A percentile compares a stretch with the other conserved stretches of the same genome.
These are phyloP conservation scores for Opisthograptis luteolata DNA, from an alignment of 2,888 invertebrate species.

Conservation along the genomic window DNA sequence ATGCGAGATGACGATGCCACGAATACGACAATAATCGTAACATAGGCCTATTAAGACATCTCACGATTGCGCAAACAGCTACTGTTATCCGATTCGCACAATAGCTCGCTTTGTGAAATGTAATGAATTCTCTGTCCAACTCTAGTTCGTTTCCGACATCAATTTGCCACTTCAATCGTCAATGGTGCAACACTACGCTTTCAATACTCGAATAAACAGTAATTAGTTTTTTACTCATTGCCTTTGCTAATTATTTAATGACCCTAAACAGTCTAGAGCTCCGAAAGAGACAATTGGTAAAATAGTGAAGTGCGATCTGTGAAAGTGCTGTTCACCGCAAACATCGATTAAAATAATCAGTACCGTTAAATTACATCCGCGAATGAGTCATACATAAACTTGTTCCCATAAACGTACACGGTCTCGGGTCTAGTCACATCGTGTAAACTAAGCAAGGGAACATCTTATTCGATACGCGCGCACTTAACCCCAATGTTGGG, in stretches of 20 bases:
- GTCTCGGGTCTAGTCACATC: constrained; percentile 23
- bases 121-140: constrained; percentile 55
- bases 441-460: constrained; percentile 43
- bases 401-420: constrained; percentile 21
- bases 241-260: constrained; percentile 14
- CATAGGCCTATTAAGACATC: constrained; percentile 54
- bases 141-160: constrained; percentile 43
- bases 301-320: constrained; percentile 7
- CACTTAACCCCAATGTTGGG: constrained; percentile 71
- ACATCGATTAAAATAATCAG: constrained; percentile 36
- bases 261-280: background rate
- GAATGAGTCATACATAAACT: constrained; percentile 34
- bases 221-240: constrained; percentile 27
- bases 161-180: constrained; percentile 41
- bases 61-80: constrained; percentile 50
- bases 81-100: constrained; percentile 46
- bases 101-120: constrained; percentile 53
- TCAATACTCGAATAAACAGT: constrained; percentile 22
- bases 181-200: constrained; percentile 34
- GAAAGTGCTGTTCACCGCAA: constrained; percentile 29
- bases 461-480: constrained; percentile 69
- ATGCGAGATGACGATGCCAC: constrained; percentile 52
- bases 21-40: constrained; percentile 48
- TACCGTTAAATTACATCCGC: constrained; percentile 33
- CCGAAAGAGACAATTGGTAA: background rate